Conservation (phyloP, 2,888 invertebrate genomes). For the Ypsolopha scabrella region DNA sequence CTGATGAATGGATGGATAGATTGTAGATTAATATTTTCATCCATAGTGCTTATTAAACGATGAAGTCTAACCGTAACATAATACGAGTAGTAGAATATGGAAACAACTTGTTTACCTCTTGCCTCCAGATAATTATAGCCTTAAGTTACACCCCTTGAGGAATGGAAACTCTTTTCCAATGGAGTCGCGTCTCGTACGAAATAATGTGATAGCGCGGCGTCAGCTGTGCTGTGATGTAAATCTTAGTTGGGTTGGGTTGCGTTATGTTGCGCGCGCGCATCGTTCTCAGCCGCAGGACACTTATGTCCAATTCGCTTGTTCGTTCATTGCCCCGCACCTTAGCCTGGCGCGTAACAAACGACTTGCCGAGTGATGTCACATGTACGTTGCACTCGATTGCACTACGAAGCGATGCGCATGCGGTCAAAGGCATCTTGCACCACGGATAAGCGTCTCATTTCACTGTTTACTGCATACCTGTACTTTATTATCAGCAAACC, state of each 20-base stretch:
- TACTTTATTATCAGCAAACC: too few relatives aligned
- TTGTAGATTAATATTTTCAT: neutral
- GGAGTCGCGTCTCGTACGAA: too few relatives aligned
- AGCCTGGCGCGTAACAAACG: slow-evolving; percentile 39
- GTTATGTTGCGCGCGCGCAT: slow-evolving; percentile 31
- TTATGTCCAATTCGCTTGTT: slow-evolving; percentile 55
- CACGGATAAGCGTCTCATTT: too few relatives aligned
- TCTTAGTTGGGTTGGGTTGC: slow-evolving; percentile 32
- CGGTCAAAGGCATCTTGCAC: slow-evolving; percentile 1
- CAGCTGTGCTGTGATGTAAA: slow-evolving; percentile 40
- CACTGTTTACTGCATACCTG: too few relatives aligned
- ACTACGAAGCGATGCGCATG: slow-evolving; percentile 9
- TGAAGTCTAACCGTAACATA: neutral
- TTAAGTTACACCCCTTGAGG: too few relatives aligned
- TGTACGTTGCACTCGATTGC: slow-evolving; percentile 51
- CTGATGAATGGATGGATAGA: too few relatives aligned
- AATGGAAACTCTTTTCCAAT: too few relatives aligned
- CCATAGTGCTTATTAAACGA: neutral
- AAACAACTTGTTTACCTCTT: too few relatives aligned
- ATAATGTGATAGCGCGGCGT: slow-evolving; percentile 17
- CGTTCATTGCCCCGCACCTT: slow-evolving; percentile 50
- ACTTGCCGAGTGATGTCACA: slow-evolving; percentile 51
- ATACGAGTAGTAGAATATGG: too few relatives aligned
- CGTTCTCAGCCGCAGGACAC: slow-evolving; percentile 37
- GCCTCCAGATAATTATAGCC: too few relatives aligned